Conservation (phyloP, 1,140 invertebrate species). For the Choristoneura fumiferana region DNA sequence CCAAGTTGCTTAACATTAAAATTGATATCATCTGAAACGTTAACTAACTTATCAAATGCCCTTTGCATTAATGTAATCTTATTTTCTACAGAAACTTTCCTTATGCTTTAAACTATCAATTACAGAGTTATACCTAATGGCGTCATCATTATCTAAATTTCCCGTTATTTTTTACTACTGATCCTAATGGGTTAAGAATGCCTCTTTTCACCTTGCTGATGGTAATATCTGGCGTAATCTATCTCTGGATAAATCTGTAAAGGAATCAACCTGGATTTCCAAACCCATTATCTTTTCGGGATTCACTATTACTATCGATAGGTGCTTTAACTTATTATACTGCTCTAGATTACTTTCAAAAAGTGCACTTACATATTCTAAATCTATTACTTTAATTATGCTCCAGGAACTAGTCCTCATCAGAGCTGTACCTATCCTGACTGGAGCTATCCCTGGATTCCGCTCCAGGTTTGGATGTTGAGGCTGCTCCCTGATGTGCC, state of each 20-base stretch:
- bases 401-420: constrained; percentile 11
- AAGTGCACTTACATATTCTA: background rate
- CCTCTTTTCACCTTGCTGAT: constrained; percentile 3
- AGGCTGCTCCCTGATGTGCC: background rate
- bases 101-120: background rate
- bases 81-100: background rate
- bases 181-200: constrained; percentile 19
- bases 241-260: background rate
- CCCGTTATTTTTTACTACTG: constrained; percentile 20
- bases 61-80: constrained; percentile 4
- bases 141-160: constrained; percentile 23
- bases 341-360: background rate
- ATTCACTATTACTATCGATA: background rate
- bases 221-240: background rate
- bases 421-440: constrained; percentile 1
- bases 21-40: constrained; percentile 3
- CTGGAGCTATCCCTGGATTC: constrained; percentile 8
- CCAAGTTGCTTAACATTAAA: background rate
- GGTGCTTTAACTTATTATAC: constrained; percentile 28
- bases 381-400: constrained; percentile 3
- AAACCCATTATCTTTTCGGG: background rate
- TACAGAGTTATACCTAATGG: background rate
- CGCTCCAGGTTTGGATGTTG: background rate
- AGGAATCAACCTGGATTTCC: background rate
- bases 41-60: constrained; percentile 5